A percentile compares a stretch with the other conserved stretches of the same genome.
These are phyloP conservation scores for Leptoclinus maculatus DNA, from an alignment of 2,797 vertebrate genomes.

Conservation along the genomic window DNA sequence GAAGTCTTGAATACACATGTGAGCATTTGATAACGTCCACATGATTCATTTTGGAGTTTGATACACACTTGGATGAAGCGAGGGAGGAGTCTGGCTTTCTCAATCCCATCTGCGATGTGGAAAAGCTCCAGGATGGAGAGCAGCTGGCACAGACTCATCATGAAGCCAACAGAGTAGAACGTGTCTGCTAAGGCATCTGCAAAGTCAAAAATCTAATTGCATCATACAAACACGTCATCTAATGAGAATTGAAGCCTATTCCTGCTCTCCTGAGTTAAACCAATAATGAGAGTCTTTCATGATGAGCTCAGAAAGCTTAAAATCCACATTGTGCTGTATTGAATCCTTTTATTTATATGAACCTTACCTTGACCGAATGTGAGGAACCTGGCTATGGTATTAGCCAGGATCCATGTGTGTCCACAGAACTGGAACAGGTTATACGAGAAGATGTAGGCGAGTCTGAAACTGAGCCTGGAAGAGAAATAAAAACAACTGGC, in stretches of 20 bases:
- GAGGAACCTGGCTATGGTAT: slow-evolving; percentile 91
- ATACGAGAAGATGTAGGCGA: slow-evolving; percentile 88
- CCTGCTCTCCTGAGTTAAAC: neutral
- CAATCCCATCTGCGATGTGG: slow-evolving; percentile 89
- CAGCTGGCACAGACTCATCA: slow-evolving; percentile 92
- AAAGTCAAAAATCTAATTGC: neutral
- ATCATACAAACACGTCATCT: neutral
- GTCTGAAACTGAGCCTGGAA: slow-evolving; percentile 84
- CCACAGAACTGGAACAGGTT: slow-evolving; percentile 96
- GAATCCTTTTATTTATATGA: neutral
- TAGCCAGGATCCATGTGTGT: slow-evolving; percentile 96
- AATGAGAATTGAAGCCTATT: neutral
- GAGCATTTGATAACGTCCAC: no score
- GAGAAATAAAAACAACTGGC: neutral
- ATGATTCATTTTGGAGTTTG: neutral
- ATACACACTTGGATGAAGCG: slow-evolving; percentile 89
- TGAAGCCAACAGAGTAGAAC: slow-evolving; percentile 92
- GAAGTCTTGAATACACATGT: neutral
- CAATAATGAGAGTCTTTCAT: neutral
- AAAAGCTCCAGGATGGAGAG: slow-evolving; percentile 91
- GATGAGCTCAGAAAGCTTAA: neutral
- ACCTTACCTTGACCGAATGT: slow-evolving; percentile 92
- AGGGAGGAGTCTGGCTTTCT: slow-evolving; percentile 86
- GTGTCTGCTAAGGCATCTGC: slow-evolving; percentile 92
- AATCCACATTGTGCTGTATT: neutral